Evolutionary conservation across 2,888 invertebrate genomes (phyloP).

Genomic region (Tenthredo amoena): DNA sequence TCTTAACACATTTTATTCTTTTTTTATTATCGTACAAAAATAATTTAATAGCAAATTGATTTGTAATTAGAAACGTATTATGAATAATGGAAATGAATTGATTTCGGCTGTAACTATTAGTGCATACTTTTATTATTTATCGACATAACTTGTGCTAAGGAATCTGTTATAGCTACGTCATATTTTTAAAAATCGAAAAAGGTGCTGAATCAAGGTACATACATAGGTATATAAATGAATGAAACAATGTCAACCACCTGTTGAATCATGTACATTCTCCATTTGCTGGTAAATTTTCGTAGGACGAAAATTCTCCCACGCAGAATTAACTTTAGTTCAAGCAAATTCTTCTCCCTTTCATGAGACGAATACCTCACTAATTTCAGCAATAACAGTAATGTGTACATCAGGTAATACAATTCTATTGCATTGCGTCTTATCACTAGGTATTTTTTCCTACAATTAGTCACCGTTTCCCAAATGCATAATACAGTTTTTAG

Average conservation of each 20-base stretch:
- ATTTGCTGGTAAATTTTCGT: constrained; percentile 22
- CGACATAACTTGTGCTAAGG: neutral
- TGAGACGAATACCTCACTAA: neutral
- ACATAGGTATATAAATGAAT: neutral
- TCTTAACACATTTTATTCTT: neutral
- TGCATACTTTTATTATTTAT: neutral
- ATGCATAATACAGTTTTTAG: neutral
- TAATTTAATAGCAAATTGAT: neutral
- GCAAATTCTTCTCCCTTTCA: neutral
- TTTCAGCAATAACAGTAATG: constrained; percentile 10
- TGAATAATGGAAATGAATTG: neutral
- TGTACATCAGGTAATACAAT: neutral
- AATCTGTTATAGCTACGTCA: neutral
- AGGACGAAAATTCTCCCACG: neutral
- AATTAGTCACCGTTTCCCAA: neutral
- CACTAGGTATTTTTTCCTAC: neutral
- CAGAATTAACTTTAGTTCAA: neutral
- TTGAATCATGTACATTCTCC: constrained; percentile 17
- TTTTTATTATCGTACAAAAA: neutral
- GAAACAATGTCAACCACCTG: neutral
- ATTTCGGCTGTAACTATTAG: neutral
- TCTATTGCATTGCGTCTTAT: neutral
- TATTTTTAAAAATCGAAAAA: neutral
- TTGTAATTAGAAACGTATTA: neutral
- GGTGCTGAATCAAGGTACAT: neutral